Percentiles rank a stretch among this genome's conserved stretches.
phyloP scores from a whole-genome alignment of 2,113 vertebrate species.

The Anas platyrhynchos region DNA sequence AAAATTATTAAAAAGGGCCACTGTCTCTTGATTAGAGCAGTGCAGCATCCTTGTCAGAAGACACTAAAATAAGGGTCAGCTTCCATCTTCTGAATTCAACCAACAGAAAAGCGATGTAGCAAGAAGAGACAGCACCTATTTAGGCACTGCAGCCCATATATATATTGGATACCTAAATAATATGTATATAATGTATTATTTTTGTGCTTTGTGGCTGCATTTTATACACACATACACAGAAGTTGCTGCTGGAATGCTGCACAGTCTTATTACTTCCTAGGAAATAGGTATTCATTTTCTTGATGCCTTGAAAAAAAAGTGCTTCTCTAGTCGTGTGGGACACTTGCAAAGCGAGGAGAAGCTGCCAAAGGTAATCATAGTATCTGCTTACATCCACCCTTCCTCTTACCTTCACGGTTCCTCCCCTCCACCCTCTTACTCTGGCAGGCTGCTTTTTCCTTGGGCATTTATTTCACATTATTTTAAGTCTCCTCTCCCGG shows the following conservation, averaged over 20 bases:
- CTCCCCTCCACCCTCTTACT: background rate
- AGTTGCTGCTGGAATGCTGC: fast-evolving
- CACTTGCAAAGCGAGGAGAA: background rate
- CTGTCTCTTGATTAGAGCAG: background rate
- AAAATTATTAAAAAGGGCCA: background rate
- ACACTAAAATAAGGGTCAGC: background rate
- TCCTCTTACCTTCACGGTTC: background rate
- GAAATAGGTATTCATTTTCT: background rate
- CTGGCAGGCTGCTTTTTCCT: background rate
- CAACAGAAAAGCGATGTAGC: background rate
- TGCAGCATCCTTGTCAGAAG: background rate
- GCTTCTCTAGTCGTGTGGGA: background rate
- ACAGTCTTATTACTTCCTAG: background rate
- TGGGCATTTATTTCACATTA: background rate
- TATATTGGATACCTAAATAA: no score
- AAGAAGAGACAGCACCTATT: background rate
- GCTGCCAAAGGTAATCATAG: no score
- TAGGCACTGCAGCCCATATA: background rate
- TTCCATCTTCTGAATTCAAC: background rate
- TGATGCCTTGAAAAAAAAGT: background rate
- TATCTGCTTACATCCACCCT: background rate
- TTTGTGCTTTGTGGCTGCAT: background rate
- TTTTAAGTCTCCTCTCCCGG: background rate
- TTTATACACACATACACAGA: background rate
- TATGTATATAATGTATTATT: no score